Evolutionary conservation across 2,888 invertebrate species (phyloP), one percentile per base, ranked within the genome.

Genomic region (Hedya salicella): DNA sequence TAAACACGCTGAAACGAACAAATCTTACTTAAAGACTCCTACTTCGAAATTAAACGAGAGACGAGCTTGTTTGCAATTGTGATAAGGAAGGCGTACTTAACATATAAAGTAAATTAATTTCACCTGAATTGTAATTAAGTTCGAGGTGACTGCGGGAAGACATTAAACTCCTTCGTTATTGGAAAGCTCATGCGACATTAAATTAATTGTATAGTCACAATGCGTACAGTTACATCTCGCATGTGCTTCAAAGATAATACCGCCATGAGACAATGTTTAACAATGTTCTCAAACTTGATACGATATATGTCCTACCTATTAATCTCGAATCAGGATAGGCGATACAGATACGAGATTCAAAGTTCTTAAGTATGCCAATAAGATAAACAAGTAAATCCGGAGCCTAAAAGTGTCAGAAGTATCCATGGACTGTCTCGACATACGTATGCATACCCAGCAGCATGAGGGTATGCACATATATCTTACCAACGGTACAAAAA

Each of bases 281-380:
- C 44, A 46, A 44, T 44, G 42, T 44, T 56, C 21, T 25, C 11
- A 16, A 57, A 53, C n/a, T 53, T 53, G 36, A n/a, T n/a, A n/a
- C n/a, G n/a, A n/a, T n/a, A n/a, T n/a, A n/a, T n/a, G n/a, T n/a
- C n/a, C n/a, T n/a, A n/a, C n/a, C n/a, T n/a, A n/a, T n/a, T n/a
- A n/a, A n/a, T n/a, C n/a, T n/a, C n/a, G n/a, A n/a, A n/a, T n/a
- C n/a, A n/a, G n/a, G n/a, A n/a, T n/a, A n/a, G n/a, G n/a, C n/a
- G n/a, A n/a, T n/a, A n/a, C n/a, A n/a, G n/a, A n/a, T n/a, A n/a
- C n/a, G n/a, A n/a, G n/a, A n/a, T n/a, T n/a, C n/a, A n/a, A n/a
- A n/a, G n/a, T n/a, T n/a, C n/a, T n/a, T n/a, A n/a, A n/a, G n/a
- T n/a, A n/a, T n/a, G n/a, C n/a, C n/a, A n/a, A n/a, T n/a, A n/a